Evolutionary conservation across 2,797 vertebrate genomes (phyloP).

Genomic region (Helicolenus hilgendorfi): DNA sequence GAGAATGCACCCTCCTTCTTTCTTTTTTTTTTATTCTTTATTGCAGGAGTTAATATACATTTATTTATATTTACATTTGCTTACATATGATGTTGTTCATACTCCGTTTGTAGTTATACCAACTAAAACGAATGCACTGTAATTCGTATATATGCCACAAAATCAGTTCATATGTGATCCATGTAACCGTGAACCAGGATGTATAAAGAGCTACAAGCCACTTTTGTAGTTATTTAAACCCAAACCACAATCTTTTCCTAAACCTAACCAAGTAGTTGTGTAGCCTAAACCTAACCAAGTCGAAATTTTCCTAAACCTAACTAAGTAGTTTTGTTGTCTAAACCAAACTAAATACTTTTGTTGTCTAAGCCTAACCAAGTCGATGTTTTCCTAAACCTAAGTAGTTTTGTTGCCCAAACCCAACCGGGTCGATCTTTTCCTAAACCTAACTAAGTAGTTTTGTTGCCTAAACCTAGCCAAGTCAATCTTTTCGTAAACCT

Average conservation of each 20-base stretch:
- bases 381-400: too few relatives aligned
- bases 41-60: background rate
- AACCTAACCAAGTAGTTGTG: too few relatives aligned
- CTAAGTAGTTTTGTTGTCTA: too few relatives aligned
- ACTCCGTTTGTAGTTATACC: background rate
- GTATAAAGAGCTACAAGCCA: background rate
- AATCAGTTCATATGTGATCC: too few relatives aligned
- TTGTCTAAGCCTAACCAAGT: background rate
- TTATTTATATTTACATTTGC: background rate
- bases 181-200: too few relatives aligned
- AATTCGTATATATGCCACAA: background rate
- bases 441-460: background rate
- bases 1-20: background rate
- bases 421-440: background rate
- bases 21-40: background rate
- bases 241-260: background rate
- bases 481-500: background rate
- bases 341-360: background rate
- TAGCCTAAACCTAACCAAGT: too few relatives aligned
- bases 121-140: background rate
- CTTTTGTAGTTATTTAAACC: background rate
- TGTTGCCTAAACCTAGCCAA: background rate
- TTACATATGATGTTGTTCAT: background rate
- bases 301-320: background rate
- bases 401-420: too few relatives aligned